Base-by-base conservation (phyloP, 2,888 invertebrate genomes). In the Volucella inanis region DNA sequence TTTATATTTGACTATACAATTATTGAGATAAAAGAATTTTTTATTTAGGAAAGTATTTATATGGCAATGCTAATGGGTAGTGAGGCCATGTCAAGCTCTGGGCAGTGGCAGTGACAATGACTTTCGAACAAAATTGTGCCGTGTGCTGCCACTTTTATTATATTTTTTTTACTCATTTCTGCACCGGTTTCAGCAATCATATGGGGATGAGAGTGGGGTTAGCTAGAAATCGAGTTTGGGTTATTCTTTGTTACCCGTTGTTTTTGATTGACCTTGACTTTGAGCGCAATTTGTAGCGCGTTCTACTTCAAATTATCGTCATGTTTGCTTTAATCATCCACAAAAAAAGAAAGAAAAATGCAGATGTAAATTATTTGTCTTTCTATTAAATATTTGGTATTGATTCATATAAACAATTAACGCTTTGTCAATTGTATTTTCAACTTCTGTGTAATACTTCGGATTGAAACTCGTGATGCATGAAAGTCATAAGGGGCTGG, bases 221-320 rank as follows among this genome's bases (percentile, higher is more conserved):
- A 12, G 1, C 12, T 45, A 12, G n/a, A 49, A 55, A 65, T 18
- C 11, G 9, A 62, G 45, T 62, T 14, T 14, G n/a, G 15, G 31
- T 52, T 62, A 43, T 22, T n/a, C 2, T 18, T 12, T 54, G 39
- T 22, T 52, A 14, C 41, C 39, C 31, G 31, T 31, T 41, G 15
- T 45, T 41, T 18, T 43, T 43, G 52, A 72, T 12, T 74, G 72
- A 74, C 72, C 72, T 74, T 74, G 72, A 74, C 67, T 52, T 61
- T 59, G 59, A 55, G 50, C 50, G 41, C 22, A 54, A 65, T 39
- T 1, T 31, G 38, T 64, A 52, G 47, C 18, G 15, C 39, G 39
- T 41, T 3, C 47, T n/a, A 11, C 9, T 2, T 15, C 8, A 11
- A 15, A 11, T 50, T 39, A 49, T 38, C 22, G 38, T 14, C n/a